Base-by-base conservation (phyloP, 2,113 vertebrate genomes). In the Ariopsis seemanni region DNA sequence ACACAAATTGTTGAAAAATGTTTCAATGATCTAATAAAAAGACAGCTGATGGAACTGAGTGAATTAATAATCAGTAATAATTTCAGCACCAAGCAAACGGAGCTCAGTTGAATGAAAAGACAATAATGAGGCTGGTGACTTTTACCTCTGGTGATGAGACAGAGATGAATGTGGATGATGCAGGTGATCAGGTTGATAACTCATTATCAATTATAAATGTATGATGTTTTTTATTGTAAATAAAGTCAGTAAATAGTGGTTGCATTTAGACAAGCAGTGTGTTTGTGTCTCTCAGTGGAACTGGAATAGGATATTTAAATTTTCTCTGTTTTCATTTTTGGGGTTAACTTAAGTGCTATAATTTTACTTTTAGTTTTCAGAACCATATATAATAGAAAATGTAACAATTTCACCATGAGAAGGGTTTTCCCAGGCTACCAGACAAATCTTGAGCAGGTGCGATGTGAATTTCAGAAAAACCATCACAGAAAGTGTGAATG, bases 401-500 rank as follows among this genome's bases (percentile, higher is more conserved):
- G 34, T 74, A 3, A 72, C 17, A 42, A 20, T 72, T 72, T 74
- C 18, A 48, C 17, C 17, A 77, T 9, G n/a, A 14, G 48, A 53
- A 77, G 74, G 55, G 30, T 82, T 62, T 82, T 82, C 57, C 79
- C 58, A 62, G 9, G 58, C 10, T 42, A 48, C 79, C 52, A 14
- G 17, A 81, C 9, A 25, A 81, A 34, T 60, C 18, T 62, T 81
- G 34, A 58, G 57, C 18, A 42, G 62, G 48, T 62, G 30, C 30
- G 62, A 1, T 48, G 30, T 0, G 2, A 62, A 62, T 82, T 82
- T 62, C 27, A 60, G 57, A 82, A 60, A 78, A 82, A 82, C 30
- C 55, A 42, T 62, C 57, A 82, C 79, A 42, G 79, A 82, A 82
- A 82, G 18, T 82, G 30, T 82, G 58, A 82, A 82, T 82, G 79